Percentiles rank a stretch among this genome's conserved stretches.
phyloP scores from a whole-genome alignment of 2,888 invertebrate genomes.

The Cryptocephalus moraei region DNA sequence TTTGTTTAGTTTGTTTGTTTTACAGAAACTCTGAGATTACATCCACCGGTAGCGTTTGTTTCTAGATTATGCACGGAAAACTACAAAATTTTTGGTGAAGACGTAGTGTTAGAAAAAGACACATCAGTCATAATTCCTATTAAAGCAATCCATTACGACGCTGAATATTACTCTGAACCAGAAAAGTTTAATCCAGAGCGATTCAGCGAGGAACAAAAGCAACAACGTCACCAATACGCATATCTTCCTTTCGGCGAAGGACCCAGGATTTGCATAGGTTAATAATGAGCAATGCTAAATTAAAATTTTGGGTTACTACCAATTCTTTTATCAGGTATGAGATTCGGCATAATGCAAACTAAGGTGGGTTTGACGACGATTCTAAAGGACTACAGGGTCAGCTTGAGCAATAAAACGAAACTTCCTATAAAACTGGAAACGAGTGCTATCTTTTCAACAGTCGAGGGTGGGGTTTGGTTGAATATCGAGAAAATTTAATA shows the following conservation, averaged over 20 bases:
- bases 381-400: background rate
- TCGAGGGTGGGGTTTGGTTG: background rate
- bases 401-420: background rate
- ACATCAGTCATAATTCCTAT: conserved; percentile 9
- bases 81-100: conserved; percentile 12
- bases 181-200: conserved; percentile 15
- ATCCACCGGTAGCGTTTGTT: conserved; percentile 10
- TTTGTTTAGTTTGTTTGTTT: background rate
- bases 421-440: background rate
- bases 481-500: background rate
- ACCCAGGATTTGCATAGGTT: conserved; percentile 15
- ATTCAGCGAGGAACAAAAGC: conserved; percentile 13
- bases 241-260: conserved; percentile 16
- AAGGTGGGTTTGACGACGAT: background rate
- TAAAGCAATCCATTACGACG: conserved; percentile 12
- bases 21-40: conserved; percentile 15
- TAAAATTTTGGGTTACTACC: background rate
- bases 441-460: background rate
- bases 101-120: conserved; percentile 12
- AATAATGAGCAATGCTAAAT: background rate
- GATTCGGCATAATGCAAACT: background rate
- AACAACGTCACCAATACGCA: conserved; percentile 8
- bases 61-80: conserved; percentile 12
- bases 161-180: conserved; percentile 13
- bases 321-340: background rate